phyloP scores from a whole-genome alignment of 2,113 vertebrate species.

The Copsychus sechellarum region DNA sequence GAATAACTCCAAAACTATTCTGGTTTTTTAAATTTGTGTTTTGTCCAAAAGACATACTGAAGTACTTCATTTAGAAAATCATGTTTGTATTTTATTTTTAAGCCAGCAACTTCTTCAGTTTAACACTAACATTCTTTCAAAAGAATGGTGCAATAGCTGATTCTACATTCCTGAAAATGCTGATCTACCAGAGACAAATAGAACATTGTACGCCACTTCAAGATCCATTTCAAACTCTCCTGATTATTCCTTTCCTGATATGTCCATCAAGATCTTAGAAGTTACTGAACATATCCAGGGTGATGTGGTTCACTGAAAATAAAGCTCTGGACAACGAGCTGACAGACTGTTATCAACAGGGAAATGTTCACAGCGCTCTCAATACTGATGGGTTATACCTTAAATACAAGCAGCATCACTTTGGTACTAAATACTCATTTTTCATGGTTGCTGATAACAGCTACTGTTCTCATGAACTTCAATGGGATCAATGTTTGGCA shows the following conservation, averaged over 20 bases:
- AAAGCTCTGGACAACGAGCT: neutral
- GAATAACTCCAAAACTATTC: neutral
- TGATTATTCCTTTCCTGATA: neutral
- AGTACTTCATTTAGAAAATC: neutral
- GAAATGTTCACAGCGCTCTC: rapidly evolving
- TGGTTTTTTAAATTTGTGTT: neutral
- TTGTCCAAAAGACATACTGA: neutral
- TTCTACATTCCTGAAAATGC: neutral
- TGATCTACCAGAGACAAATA: neutral
- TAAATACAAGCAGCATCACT: neutral
- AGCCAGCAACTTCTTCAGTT: neutral
- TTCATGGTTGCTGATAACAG: neutral
- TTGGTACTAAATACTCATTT: neutral
- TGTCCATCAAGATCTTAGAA: neutral
- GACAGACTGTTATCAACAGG: neutral
- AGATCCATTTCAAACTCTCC: neutral
- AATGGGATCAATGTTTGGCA: neutral
- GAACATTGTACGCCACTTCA: neutral
- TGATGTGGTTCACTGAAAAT: neutral
- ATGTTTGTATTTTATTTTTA: neutral
- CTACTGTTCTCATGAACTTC: neutral
- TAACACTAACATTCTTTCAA: neutral
- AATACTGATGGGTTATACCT: neutral
- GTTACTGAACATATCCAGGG: neutral
- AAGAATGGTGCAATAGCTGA: neutral